These are phyloP conservation scores for Polyploca ridens DNA, from an alignment of 2,888 invertebrate genomes.

Conservation along the genomic window DNA sequence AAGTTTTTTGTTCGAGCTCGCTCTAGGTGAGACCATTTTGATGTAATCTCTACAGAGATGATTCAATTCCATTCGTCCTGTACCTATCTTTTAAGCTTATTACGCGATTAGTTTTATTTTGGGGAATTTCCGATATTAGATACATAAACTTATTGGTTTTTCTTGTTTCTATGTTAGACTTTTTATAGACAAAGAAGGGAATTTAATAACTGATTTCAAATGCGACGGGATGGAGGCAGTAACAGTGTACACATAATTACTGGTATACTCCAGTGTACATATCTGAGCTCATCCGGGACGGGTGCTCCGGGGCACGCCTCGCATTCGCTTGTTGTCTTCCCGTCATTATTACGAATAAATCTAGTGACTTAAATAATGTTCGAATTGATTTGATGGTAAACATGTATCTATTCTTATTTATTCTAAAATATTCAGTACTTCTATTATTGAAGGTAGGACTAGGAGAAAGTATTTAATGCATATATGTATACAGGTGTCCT, in stretches of 20 bases:
- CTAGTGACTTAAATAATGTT: neutral
- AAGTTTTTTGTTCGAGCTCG: conserved; percentile 75
- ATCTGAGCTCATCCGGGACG: conserved; percentile 32
- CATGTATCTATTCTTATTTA: neutral
- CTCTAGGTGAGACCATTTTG: conserved; percentile 79
- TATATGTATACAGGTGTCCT: no score
- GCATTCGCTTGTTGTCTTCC: conserved; percentile 14
- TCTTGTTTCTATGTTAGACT: neutral
- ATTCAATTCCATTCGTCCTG: conserved; percentile 72
- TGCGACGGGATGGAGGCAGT: conserved; percentile 14
- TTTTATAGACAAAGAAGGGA: neutral
- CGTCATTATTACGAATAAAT: conserved; percentile 11
- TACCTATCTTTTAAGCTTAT: conserved; percentile 41
- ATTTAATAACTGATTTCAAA: conserved; percentile 12
- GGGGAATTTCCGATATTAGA: no score
- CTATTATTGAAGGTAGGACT: neutral
- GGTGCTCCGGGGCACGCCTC: conserved; percentile 32
- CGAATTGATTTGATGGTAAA: neutral
- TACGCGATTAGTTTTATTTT: neutral
- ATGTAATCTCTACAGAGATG: conserved; percentile 75
- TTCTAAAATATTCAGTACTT: neutral
- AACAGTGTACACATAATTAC: conserved; percentile 39
- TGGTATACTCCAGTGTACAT: conserved; percentile 32
- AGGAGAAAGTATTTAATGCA: no score
- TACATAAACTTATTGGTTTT: neutral